These are phyloP conservation scores for Aelia acuminata DNA, from an alignment of 2,888 invertebrate genomes.

Conservation along the genomic window DNA sequence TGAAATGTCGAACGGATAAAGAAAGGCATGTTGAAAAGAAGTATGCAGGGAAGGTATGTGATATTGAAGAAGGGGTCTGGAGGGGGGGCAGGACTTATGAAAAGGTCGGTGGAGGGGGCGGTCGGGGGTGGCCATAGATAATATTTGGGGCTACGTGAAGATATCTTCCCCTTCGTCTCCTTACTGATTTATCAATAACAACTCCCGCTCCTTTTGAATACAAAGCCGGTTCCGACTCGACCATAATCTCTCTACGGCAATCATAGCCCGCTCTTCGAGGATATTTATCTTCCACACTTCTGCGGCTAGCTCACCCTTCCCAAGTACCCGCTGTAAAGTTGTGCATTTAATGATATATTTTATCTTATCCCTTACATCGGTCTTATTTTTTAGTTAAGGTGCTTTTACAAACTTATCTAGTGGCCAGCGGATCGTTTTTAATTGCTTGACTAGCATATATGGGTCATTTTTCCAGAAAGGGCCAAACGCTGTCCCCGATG, in stretches of 20 bases:
- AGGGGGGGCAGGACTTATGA: conserved; percentile 42
- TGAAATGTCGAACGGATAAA: conserved; percentile 59
- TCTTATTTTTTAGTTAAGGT: background rate
- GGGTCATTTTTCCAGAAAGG: too few species aligned
- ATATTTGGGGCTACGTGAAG: conserved; percentile 58
- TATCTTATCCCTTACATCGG: background rate
- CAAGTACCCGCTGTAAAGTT: background rate
- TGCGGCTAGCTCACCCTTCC: background rate
- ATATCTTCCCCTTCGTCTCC: conserved; percentile 43
- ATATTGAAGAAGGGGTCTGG: conserved; percentile 56
- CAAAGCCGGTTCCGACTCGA: conserved; percentile 35
- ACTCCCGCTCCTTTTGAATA: conserved; percentile 50
- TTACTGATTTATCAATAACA: conserved; percentile 61
- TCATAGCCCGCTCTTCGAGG: background rate
- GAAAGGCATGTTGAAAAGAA: conserved; percentile 59
- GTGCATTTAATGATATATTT: background rate
- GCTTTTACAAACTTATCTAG: background rate
- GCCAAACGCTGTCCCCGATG: too few species aligned
- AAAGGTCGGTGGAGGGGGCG: background rate
- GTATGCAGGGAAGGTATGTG: conserved; percentile 57
- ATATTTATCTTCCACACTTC: conserved; percentile 25
- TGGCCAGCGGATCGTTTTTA: too few species aligned
- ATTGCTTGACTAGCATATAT: too few species aligned
- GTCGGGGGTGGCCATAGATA: conserved; percentile 50
- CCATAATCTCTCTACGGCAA: conserved; percentile 47